phyloP scores from a whole-genome alignment of 2,113 vertebrate species.

The Herpailurus yagouaroundi region DNA sequence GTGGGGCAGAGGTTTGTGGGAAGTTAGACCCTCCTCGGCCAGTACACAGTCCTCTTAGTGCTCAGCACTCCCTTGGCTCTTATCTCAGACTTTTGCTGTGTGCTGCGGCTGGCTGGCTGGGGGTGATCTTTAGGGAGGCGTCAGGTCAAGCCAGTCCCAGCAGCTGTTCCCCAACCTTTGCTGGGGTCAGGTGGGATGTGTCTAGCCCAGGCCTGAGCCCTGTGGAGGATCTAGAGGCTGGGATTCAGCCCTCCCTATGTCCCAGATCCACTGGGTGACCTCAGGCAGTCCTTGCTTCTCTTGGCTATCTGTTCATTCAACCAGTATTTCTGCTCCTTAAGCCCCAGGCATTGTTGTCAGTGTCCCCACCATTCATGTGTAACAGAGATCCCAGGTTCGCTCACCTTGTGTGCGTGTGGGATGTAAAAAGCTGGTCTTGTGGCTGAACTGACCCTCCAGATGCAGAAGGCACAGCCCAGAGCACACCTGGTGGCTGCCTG shows the following conservation, averaged over 20 bases:
- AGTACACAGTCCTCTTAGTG: not conserved
- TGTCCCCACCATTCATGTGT: not conserved
- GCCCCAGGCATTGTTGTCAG: not conserved
- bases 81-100: not conserved
- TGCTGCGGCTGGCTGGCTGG: not conserved
- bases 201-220: not conserved
- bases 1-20: not conserved
- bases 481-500: not conserved
- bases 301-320: not conserved
- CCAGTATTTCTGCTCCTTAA: not conserved
- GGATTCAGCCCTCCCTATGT: not conserved
- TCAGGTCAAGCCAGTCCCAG: not conserved
- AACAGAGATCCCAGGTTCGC: not conserved
- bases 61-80: not conserved
- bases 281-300: not conserved
- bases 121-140: not conserved
- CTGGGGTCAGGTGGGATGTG: not conserved
- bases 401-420: fast-evolving
- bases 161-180: not conserved
- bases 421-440: not conserved
- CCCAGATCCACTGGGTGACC: not conserved
- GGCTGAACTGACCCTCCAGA: not conserved
- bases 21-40: not conserved
- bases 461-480: fast-evolving
- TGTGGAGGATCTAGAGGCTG: not conserved